Base-by-base conservation (phyloP, 2,113 vertebrate genomes). In the Athene cunicularia region DNA sequence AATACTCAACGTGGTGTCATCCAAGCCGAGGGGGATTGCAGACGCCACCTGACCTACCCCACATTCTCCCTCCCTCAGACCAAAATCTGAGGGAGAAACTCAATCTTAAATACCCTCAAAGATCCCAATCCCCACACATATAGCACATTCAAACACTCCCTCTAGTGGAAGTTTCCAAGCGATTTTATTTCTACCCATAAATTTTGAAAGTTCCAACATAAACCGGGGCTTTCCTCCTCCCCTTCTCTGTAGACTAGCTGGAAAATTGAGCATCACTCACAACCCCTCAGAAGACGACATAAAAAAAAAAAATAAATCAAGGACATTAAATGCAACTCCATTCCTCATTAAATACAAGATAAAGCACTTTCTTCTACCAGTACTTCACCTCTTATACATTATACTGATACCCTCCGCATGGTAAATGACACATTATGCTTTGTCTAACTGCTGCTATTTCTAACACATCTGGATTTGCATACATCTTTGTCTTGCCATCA, bases 111-210 rank as follows among this genome's bases (percentile, higher is more conserved):
- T 8, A 15, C 91, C 93, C 92, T 90, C 76, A 2, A 2, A 32
- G 47, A 62, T 59, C 32, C 52, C 79, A 30, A n/a, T 66, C 14
- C 73, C 93, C 87, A 30, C 59, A 16, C 0, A 1, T 10, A 94
- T 80, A 35, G 70, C 49, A 23, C 81, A 93, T 96, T 88, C 95
- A 86, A 88, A 86, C 80, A 7, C 96, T 96, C 97, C 96, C 96
- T 94, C 97, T 97, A 94, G 95, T 90, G 97, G 97, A 92, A 90
- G 7, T 10, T 86, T 60, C 92, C 90, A 35, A 77, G n/a, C 2
- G 3, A 27, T 62, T 91, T 80, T 14, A 64, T 72, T 75, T 60
- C 55, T 30, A 33, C 70, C 35, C 80, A 24, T 15, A 32, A 64
- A 90, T 76, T 21, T 28, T 21, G 17, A 43, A 73, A 58, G 39